Evolutionary conservation across 2,113 vertebrate species (phyloP), one percentile per base, ranked within the genome.

Genomic region (Copsychus sechellarum): DNA sequence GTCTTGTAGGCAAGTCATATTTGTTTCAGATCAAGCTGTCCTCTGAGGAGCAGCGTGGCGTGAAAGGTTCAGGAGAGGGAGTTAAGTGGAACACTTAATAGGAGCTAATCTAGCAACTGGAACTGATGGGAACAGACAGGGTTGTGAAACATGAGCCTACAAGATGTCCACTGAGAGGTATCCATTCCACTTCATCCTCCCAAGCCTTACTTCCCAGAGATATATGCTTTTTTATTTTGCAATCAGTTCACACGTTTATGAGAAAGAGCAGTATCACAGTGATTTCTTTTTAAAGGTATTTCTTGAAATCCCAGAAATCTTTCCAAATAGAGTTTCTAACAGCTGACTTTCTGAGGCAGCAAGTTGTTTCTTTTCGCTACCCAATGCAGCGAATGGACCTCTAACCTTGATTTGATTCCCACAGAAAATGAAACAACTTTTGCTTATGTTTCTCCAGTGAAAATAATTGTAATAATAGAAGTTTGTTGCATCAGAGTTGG

Each of bases 51-150:
- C 21, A 45, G 23, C 14, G 12, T 34, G 72, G 24, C 0, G 0
- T 48, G 71, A 67, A 82, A 95, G 47, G 9, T 62, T 6, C 47
- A 24, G 47, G 54, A 62, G 62, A 95, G 38, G 77, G 56, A 77
- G 36, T 29, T 65, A n/a, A 78, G 58, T 58, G 69, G 58, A 97
- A 67, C 66, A 54, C 86, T 94, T 95, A 95, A 87, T 53, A 61
- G 64, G 73, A 69, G 20, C 64, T 86, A 78, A 86, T 86, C 90
- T 94, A 81, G 91, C 86, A 92, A 92, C 95, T 96, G 96, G 95
- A 98, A 96, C 96, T 94, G 97, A 97, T 94, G 89, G 85, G 76
- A 61, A 96, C 92, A 97, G 96, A 95, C 87, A 95, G 66, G 77
- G 54, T 20, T 95, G 83, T 97, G 96, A 97, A 98, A 97, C 16